These are phyloP conservation scores for Hydrozoanthus gracilis DNA, from an alignment of 92 coral and sea anemone genomes.

Conservation along the genomic window DNA sequence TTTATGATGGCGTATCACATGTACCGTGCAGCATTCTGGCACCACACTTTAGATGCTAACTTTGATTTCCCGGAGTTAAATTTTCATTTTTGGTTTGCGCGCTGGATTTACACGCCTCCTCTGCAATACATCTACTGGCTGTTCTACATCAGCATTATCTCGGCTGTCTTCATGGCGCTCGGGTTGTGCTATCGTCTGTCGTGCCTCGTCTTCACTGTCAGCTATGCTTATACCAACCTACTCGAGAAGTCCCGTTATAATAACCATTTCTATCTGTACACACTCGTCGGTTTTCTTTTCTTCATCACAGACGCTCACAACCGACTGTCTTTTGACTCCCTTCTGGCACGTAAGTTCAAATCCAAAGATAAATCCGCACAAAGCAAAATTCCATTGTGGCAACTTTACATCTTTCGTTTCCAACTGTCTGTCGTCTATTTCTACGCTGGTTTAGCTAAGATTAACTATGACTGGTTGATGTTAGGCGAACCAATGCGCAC, in stretches of 20 bases:
- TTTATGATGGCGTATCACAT: conserved; percentile 61
- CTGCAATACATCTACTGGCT: conserved; percentile 33
- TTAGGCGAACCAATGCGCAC: conserved; percentile 66
- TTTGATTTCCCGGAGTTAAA: conserved; percentile 62
- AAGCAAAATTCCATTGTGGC: conserved; percentile 58
- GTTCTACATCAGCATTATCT: conserved; percentile 32
- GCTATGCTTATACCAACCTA: conserved; percentile 56
- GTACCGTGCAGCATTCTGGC: conserved; percentile 60
- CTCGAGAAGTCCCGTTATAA: conserved; percentile 69
- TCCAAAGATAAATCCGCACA: neutral
- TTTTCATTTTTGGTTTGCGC: conserved; percentile 64
- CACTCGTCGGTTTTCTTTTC: conserved; percentile 48
- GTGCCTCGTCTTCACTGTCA: conserved; percentile 57
- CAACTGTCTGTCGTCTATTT: conserved; percentile 65
- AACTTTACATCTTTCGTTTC: conserved; percentile 56
- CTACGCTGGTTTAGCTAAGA: conserved; percentile 68
- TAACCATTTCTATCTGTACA: conserved; percentile 65
- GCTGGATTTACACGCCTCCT: conserved; percentile 48
- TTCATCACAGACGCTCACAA: conserved; percentile 56
- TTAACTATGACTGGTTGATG: conserved; percentile 66
- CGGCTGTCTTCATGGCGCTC: conserved; percentile 63
- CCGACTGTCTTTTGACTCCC: conserved; percentile 59
- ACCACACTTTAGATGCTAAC: conserved; percentile 52
- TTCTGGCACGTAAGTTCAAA: neutral
- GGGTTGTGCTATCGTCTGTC: conserved; percentile 64